Conservation (phyloP, 2,113 vertebrate species). For the Aviceda subcristata region DNA sequence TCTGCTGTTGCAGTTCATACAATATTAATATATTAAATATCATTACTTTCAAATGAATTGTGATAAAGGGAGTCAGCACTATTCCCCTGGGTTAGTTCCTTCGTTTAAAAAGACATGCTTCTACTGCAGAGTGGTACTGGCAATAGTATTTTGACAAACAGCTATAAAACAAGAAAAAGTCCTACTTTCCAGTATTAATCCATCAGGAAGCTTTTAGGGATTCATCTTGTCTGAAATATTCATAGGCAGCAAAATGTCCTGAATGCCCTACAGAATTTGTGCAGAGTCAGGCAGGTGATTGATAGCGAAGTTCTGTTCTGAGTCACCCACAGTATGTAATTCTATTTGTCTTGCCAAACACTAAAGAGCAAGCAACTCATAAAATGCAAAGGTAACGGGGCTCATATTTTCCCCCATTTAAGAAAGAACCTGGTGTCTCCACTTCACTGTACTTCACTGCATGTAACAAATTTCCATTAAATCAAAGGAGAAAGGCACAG, state of each 20-base stretch:
- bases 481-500: constrained; percentile 24
- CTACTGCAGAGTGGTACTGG: constrained; percentile 10
- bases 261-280: constrained; percentile 84
- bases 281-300: constrained; percentile 78
- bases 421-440: constrained; percentile 38
- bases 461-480: constrained; percentile 61
- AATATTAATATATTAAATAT: constrained; percentile 71
- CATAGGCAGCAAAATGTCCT: constrained; percentile 83
- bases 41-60: constrained; percentile 63
- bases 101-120: constrained; percentile 47
- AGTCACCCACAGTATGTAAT: constrained; percentile 81
- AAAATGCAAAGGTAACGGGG: constrained; percentile 73
- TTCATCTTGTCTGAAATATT: constrained; percentile 85
- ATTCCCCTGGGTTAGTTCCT: constrained; percentile 11
- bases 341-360: constrained; percentile 85
- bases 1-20: constrained; percentile 27
- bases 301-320: constrained; percentile 77
- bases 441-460: constrained; percentile 27
- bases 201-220: constrained; percentile 77
- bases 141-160: constrained; percentile 68
- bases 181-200: constrained; percentile 73
- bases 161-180: constrained; percentile 67
- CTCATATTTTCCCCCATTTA: constrained; percentile 67
- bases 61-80: constrained; percentile 44
- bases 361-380: constrained; percentile 75